A percentile compares a stretch with the other conserved stretches of the same genome.
Evolutionary conservation across 2,888 invertebrate genomes (phyloP).

Genomic region (Campaea margaritaria): DNA sequence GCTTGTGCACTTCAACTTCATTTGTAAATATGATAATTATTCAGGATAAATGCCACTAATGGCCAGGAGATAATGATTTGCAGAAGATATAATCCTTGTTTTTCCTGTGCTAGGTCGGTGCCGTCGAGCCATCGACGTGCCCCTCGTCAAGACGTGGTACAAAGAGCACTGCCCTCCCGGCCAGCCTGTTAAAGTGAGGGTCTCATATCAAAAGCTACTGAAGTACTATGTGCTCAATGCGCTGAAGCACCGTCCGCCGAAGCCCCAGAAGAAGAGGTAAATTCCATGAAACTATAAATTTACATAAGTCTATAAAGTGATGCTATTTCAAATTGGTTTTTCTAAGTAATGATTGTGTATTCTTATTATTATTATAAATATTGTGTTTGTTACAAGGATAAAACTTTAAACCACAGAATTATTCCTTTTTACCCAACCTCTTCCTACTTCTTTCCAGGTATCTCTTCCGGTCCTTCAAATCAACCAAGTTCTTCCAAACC

Average conservation of each 20-base stretch:
- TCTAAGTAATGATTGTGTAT: too few species aligned
- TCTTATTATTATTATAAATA: too few species aligned
- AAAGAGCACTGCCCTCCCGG: slow-evolving; percentile 97
- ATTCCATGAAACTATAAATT: too few species aligned
- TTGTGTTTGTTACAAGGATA: too few species aligned
- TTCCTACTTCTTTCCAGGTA: slow-evolving; percentile 84
- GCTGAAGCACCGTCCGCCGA: slow-evolving; percentile 98
- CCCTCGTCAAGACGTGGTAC: slow-evolving; percentile 99
- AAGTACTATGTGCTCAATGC: slow-evolving; percentile 99
- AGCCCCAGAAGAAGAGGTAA: slow-evolving; percentile 98
- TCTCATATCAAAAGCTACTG: slow-evolving; percentile 99
- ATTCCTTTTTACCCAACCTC: too few species aligned
- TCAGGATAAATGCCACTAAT: too few species aligned
- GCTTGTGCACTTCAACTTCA: too few species aligned
- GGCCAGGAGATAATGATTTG: too few species aligned
- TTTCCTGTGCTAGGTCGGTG: slow-evolving; percentile 88
- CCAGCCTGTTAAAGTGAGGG: slow-evolving; percentile 99
- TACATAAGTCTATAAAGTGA: too few species aligned
- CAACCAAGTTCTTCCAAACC: slow-evolving; percentile 99
- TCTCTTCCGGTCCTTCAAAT: slow-evolving; percentile 99
- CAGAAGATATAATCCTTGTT: neutral
- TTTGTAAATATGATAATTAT: too few species aligned
- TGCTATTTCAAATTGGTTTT: too few species aligned
- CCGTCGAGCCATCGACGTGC: slow-evolving; percentile 98
- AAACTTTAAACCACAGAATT: too few species aligned